Conservation (phyloP, 2,797 vertebrate genomes). For the Capromys pilorides region DNA sequence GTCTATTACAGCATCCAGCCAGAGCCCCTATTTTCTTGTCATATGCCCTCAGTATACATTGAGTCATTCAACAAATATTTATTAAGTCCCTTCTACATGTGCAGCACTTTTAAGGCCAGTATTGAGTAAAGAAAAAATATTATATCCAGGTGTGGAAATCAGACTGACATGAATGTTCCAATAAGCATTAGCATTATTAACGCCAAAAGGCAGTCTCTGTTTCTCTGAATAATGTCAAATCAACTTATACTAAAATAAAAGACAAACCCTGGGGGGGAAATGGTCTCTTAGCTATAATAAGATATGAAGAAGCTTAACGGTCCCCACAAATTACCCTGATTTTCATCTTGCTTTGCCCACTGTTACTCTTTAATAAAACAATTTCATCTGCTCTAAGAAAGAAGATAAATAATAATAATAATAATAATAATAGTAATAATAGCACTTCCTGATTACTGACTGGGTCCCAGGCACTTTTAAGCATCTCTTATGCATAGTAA, state of each 20-base stretch:
- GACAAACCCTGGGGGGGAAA: background rate
- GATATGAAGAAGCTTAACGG: background rate
- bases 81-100: background rate
- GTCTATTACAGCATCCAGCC: background rate
- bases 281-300: conserved; percentile 39
- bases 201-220: conserved; percentile 7
- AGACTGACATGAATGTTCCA: background rate
- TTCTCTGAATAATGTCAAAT: conserved; percentile 54
- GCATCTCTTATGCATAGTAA: background rate
- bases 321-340: conserved; percentile 37
- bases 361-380: conserved; percentile 54
- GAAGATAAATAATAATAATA: conserved; percentile 40
- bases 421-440: conserved; percentile 40
- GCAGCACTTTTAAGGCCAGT: background rate
- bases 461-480: background rate
- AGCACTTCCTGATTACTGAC: background rate
- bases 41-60: background rate
- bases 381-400: conserved; percentile 15
- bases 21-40: background rate
- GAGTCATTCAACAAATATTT: background rate
- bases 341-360: conserved; percentile 56
- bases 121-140: background rate
- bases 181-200: background rate
- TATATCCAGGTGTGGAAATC: conserved; percentile 13
- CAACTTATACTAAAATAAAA: conserved; percentile 48